phyloP scores from a whole-genome alignment of 2,888 invertebrate species.

The Gari tellinella region DNA sequence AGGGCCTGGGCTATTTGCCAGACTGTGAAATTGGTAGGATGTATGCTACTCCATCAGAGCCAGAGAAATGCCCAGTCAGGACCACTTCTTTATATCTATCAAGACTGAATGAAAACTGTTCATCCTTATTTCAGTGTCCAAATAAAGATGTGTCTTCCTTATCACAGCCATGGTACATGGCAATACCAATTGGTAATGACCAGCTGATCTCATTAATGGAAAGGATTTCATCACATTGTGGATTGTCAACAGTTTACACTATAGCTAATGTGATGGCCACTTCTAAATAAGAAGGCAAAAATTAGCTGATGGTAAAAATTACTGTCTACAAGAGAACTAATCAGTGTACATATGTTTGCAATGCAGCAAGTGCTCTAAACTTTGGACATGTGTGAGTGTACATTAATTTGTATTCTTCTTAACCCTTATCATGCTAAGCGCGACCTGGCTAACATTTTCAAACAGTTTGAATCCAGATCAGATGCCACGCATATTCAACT shows the following conservation, averaged over 20 bases:
- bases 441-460: too few species aligned
- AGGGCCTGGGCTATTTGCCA: conserved; percentile 13
- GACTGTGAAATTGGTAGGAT: conserved; percentile 25
- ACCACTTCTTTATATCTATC: conserved; percentile 37
- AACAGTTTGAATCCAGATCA: too few species aligned
- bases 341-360: too few species aligned
- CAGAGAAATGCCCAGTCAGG: conserved; percentile 45
- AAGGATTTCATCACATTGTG: conserved; percentile 24
- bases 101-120: conserved; percentile 32
- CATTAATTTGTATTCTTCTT: too few species aligned
- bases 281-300: too few species aligned
- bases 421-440: too few species aligned
- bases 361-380: too few species aligned
- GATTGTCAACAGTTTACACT: conserved; percentile 29
- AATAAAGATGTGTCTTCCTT: not conserved
- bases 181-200: conserved; percentile 14
- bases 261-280: conserved; percentile 24
- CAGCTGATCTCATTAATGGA: conserved; percentile 34
- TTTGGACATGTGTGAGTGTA: too few species aligned
- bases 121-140: conserved; percentile 44
- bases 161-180: conserved; percentile 17
- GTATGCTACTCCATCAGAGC: conserved; percentile 32
- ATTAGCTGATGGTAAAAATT: too few species aligned
- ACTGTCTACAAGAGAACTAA: too few species aligned
- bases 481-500: too few species aligned